These are phyloP conservation scores for Lasiurus cinereus DNA, from an alignment of 2,113 vertebrate species.

Conservation along the genomic window DNA sequence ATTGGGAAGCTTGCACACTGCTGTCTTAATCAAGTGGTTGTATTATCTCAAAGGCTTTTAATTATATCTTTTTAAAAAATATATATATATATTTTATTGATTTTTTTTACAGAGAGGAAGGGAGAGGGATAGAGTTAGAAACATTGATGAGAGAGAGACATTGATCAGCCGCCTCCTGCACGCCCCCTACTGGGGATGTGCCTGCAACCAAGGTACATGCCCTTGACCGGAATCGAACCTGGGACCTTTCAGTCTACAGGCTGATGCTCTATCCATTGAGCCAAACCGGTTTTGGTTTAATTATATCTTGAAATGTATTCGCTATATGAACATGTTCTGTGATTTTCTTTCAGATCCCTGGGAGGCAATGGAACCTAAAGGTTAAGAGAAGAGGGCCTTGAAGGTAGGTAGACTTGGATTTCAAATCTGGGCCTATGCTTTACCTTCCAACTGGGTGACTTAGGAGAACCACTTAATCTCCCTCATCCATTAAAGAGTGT, in stretches of 20 bases:
- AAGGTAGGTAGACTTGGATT: not conserved
- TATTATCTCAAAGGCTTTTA: not conserved
- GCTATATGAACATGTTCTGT: slow-evolving; percentile 29
- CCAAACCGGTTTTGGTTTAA: not conserved
- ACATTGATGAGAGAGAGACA: too few relatives aligned
- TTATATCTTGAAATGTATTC: not conserved
- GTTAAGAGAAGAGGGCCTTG: not conserved
- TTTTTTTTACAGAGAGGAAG: too few relatives aligned
- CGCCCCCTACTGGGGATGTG: too few relatives aligned
- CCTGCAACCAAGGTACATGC: too few relatives aligned
- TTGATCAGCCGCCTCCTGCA: too few relatives aligned
- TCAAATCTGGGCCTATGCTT: not conserved
- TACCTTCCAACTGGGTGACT: not conserved
- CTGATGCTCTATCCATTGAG: too few relatives aligned
- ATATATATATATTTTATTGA: too few relatives aligned
- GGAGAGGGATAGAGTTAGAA: too few relatives aligned
- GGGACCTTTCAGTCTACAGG: too few relatives aligned
- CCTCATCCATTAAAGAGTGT: not conserved
- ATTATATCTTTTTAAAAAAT: not conserved
- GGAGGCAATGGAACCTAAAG: not conserved
- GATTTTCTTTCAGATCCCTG: slow-evolving; percentile 44
- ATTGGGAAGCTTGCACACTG: not conserved
- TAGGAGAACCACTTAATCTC: not conserved
- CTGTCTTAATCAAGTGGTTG: not conserved
- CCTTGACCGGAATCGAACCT: too few relatives aligned